Conservation (phyloP, 2,113 vertebrate genomes). For the Calidris pygmaea region DNA sequence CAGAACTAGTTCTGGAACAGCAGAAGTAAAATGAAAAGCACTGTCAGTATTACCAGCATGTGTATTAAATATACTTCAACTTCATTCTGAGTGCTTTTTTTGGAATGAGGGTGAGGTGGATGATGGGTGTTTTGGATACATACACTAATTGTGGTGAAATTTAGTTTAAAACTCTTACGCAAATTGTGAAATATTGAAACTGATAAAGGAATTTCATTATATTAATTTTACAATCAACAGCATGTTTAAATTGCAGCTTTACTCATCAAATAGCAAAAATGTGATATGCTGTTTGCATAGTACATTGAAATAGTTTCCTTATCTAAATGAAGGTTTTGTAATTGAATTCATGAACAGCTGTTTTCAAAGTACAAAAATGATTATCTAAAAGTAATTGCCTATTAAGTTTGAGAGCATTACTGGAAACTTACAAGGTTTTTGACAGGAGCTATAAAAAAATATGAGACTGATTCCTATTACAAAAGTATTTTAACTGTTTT, state of each 20-base stretch:
- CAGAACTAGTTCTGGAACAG: not conserved
- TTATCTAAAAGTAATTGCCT: not conserved
- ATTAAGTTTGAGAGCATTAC: not conserved
- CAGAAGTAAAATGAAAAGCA: not conserved
- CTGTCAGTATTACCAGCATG: not conserved
- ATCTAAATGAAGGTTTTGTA: not conserved
- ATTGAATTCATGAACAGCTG: not conserved
- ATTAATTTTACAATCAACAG: not conserved
- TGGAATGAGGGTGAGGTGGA: not conserved
- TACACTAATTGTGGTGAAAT: not conserved
- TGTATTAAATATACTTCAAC: not conserved
- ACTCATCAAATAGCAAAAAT: not conserved
- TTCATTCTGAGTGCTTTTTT: not conserved
- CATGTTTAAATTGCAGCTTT: not conserved
- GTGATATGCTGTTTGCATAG: not conserved
- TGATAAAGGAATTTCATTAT: not conserved
- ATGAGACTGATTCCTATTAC: not conserved
- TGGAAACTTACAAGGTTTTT: not conserved
- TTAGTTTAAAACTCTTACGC: not conserved
- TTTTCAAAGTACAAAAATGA: not conserved
- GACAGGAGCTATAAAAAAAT: not conserved
- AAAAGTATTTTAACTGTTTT: not conserved
- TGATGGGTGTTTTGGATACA: not conserved
- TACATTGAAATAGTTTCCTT: not conserved
- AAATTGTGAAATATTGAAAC: not conserved